Percentiles rank a stretch among this genome's conserved stretches.
Evolutionary conservation across 2,888 invertebrate genomes (phyloP).

Genomic region (Drosophila monieri): DNA sequence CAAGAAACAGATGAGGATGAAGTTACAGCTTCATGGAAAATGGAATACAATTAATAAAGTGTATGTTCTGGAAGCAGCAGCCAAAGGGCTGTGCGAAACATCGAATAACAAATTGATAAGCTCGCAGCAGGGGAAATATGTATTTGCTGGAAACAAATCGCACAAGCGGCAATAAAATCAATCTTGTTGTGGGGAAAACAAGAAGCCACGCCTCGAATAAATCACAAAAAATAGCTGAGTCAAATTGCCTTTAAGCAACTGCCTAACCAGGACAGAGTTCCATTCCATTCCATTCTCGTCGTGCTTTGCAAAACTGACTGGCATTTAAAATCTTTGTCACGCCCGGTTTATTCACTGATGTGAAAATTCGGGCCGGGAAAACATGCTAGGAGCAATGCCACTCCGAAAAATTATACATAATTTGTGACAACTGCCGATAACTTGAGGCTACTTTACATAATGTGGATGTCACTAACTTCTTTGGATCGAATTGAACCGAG

Average conservation of each 20-base stretch:
- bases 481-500: conserved; percentile 10
- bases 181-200: conserved; percentile 25
- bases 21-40: neutral
- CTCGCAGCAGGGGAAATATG: conserved; percentile 26
- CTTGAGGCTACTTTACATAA: conserved; percentile 69
- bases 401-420: conserved; percentile 59
- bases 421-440: conserved; percentile 61
- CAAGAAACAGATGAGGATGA: conserved; percentile 16
- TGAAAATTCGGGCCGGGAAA: conserved; percentile 12
- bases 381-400: conserved; percentile 33
- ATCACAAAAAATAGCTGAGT: conserved; percentile 51
- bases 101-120: conserved; percentile 35
- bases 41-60: conserved; percentile 42
- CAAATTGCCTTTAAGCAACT: conserved; percentile 15
- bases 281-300: neutral
- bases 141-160: conserved; percentile 17
- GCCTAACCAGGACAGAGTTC: conserved; percentile 2
- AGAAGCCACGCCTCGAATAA: conserved; percentile 43
- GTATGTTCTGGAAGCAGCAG: conserved; percentile 6
- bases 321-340: conserved; percentile 43
- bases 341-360: conserved; percentile 22
- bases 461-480: conserved; percentile 55
- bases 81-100: conserved; percentile 2
- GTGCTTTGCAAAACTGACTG: conserved; percentile 5
- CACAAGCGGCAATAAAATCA: conserved; percentile 32